These are phyloP conservation scores for Anoplophora glabripennis DNA, from an alignment of 1,140 invertebrate species.

Conservation along the genomic window DNA sequence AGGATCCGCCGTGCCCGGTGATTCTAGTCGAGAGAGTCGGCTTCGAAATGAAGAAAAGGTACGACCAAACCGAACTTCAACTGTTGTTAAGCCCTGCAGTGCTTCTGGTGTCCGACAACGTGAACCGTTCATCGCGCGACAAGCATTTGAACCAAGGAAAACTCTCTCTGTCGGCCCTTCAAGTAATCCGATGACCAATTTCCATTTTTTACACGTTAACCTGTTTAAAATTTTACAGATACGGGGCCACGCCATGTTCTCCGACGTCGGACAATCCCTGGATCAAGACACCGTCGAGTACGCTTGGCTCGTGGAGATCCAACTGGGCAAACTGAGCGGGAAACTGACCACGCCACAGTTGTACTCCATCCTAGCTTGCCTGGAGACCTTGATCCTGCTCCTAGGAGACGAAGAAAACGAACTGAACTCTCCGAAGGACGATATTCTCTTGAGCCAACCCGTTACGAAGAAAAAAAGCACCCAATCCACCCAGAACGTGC, in stretches of 20 bases:
- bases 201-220: background rate
- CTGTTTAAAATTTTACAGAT: slow-evolving; percentile 52
- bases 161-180: slow-evolving; percentile 83
- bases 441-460: slow-evolving; percentile 34
- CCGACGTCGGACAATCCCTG: slow-evolving; percentile 80
- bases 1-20: slow-evolving; percentile 86
- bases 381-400: slow-evolving; percentile 87
- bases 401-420: slow-evolving; percentile 87
- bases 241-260: slow-evolving; percentile 96
- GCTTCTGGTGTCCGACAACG: slow-evolving; percentile 71
- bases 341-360: slow-evolving; percentile 77
- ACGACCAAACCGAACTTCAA: slow-evolving; percentile 87
- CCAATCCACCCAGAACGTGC: slow-evolving; percentile 27
- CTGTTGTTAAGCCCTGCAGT: slow-evolving; percentile 86
- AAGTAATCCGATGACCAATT: slow-evolving; percentile 54
- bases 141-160: slow-evolving; percentile 85
- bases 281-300: slow-evolving; percentile 96
- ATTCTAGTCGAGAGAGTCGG: slow-evolving; percentile 87
- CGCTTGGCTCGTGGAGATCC: slow-evolving; percentile 86
- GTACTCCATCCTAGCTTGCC: slow-evolving; percentile 78
- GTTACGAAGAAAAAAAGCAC: slow-evolving; percentile 33
- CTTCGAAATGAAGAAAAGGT: slow-evolving; percentile 95
- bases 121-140: slow-evolving; percentile 64
- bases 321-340: slow-evolving; percentile 77
- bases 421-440: slow-evolving; percentile 64